phyloP scores from a whole-genome alignment of 2,113 vertebrate species.

The Mirza zaza region DNA sequence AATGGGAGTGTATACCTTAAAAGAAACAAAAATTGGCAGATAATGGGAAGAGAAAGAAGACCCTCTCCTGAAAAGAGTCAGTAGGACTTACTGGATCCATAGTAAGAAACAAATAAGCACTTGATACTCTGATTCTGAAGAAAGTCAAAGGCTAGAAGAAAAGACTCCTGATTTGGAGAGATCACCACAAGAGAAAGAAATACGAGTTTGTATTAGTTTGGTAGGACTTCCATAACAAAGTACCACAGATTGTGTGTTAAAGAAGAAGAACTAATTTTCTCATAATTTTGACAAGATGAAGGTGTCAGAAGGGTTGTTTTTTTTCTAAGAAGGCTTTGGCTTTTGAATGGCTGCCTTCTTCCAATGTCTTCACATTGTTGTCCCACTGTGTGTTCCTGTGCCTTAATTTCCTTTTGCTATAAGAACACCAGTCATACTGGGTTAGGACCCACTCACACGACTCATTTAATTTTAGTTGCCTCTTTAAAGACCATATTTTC shows the following conservation, averaged over 20 bases:
- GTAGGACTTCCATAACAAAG: not conserved
- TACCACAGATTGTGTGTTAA: not conserved
- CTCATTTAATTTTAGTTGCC: not conserved
- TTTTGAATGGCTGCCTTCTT: too few species aligned
- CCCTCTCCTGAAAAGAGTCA: not conserved
- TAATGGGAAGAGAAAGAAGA: not conserved
- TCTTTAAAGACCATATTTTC: not conserved
- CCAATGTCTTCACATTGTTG: rapidly evolving
- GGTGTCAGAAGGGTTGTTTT: not conserved
- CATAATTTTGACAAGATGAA: not conserved
- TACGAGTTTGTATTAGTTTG: not conserved
- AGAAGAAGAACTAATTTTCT: not conserved
- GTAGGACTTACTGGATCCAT: not conserved
- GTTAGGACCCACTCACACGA: not conserved
- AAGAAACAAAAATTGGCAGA: not conserved
- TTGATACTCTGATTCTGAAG: not conserved
- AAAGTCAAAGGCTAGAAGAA: not conserved
- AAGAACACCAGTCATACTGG: not conserved
- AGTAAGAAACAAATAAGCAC: not conserved
- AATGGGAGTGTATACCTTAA: not conserved
- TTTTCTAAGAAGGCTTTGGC: not conserved
- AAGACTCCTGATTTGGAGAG: not conserved
- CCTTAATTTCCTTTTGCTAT: not conserved
- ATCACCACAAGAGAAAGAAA: not conserved
- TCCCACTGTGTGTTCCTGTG: not conserved